Evolutionary conservation across 2,797 vertebrate genomes (phyloP).

Genomic region (Avahi laniger): DNA sequence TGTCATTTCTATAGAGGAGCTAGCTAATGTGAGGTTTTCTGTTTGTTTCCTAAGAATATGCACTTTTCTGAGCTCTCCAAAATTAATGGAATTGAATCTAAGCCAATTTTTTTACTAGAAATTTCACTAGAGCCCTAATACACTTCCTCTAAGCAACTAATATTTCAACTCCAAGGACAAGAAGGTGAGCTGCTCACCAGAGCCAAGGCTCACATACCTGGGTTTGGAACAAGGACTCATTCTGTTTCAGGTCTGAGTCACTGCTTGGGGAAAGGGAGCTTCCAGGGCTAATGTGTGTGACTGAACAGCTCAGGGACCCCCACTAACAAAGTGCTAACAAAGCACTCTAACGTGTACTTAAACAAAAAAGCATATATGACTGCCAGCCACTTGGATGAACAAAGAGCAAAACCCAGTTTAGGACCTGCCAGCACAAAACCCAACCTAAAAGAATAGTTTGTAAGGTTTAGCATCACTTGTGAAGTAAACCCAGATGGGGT

Average conservation of each 20-base stretch:
- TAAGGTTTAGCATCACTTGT: neutral
- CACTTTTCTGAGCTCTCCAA: neutral
- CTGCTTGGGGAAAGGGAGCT: neutral
- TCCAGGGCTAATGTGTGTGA: neutral
- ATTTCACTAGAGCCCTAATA: neutral
- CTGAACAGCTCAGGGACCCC: neutral
- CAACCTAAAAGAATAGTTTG: neutral
- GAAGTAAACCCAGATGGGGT: neutral
- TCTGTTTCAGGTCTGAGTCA: neutral
- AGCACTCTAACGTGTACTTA: neutral
- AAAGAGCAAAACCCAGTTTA: neutral
- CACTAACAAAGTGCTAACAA: neutral
- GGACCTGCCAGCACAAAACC: neutral
- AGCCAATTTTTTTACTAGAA: neutral
- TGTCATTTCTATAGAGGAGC: neutral
- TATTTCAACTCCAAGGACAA: neutral
- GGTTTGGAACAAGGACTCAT: neutral
- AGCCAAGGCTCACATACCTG: neutral
- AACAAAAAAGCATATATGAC: neutral
- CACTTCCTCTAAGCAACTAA: neutral
- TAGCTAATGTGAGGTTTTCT: neutral
- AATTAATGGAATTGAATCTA: neutral
- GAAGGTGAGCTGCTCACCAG: neutral
- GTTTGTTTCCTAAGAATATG: neutral
- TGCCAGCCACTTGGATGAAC: neutral